phyloP scores from a whole-genome alignment of 2,888 invertebrate genomes.

The Lycia hirtaria region DNA sequence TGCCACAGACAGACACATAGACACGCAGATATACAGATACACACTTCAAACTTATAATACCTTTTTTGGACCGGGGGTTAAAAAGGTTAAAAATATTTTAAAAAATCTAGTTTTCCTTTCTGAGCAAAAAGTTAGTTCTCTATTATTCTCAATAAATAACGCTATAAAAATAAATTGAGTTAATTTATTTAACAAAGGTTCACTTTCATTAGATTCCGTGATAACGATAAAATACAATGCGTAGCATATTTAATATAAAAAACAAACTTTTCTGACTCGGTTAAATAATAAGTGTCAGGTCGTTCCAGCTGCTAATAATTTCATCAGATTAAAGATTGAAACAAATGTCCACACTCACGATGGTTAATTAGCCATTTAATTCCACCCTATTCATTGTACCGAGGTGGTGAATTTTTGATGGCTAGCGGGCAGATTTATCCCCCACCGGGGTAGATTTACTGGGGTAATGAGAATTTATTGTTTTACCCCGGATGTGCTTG shows the following conservation, averaged over 20 bases:
- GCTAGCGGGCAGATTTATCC: slow-evolving; percentile 34
- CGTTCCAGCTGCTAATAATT: neutral
- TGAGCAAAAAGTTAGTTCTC: no score
- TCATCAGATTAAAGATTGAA: slow-evolving; percentile 6
- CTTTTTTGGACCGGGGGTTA: no score
- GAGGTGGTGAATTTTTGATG: slow-evolving; percentile 42
- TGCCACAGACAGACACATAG: neutral
- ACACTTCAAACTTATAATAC: neutral
- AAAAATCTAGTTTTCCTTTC: no score
- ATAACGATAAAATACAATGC: no score
- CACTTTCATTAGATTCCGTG: neutral
- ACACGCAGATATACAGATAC: neutral
- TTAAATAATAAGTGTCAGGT: neutral
- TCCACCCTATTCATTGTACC: slow-evolving; percentile 28
- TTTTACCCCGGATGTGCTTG: slow-evolving; percentile 15
- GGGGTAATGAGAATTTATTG: slow-evolving; percentile 39
- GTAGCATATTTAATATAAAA: no score
- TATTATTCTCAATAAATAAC: no score
- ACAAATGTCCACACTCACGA: slow-evolving; percentile 5
- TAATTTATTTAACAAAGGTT: no score
- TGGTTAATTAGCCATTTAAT: slow-evolving; percentile 18
- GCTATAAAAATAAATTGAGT: no score
- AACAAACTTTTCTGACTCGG: no score
- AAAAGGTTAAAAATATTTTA: no score
- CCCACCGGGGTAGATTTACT: slow-evolving; percentile 35